Conservation (phyloP, 2,113 vertebrate species). For the Aspiorhynchus laticeps region DNA sequence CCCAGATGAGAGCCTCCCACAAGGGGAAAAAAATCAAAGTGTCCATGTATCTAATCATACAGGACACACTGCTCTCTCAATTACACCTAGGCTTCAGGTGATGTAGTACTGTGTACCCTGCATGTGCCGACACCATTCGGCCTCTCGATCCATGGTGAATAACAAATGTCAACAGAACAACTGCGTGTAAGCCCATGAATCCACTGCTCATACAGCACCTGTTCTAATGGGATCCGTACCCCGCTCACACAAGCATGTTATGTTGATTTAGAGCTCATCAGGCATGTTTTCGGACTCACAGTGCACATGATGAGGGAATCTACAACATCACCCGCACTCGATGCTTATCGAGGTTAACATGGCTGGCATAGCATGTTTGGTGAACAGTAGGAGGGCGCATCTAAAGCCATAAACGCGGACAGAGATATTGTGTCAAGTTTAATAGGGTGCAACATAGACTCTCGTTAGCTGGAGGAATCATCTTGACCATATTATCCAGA, state of each 20-base stretch:
- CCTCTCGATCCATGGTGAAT: conserved; percentile 46
- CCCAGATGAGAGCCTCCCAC: conserved; percentile 34
- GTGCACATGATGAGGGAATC: conserved; percentile 12
- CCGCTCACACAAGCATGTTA: conserved; percentile 32
- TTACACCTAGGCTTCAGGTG: conserved; percentile 32
- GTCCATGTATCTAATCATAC: neutral
- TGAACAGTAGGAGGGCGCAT: neutral
- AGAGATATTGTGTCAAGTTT: conserved; percentile 15
- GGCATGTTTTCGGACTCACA: neutral
- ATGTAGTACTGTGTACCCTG: conserved; percentile 13
- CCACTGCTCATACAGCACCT: conserved; percentile 30
- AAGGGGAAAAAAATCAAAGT: conserved; percentile 13
- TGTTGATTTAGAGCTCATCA: conserved; percentile 21
- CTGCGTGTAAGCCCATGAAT: conserved; percentile 28
- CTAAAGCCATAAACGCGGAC: conserved; percentile 25
- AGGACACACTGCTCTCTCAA: conserved; percentile 1
- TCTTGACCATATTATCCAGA: conserved; percentile 51
- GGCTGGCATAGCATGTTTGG: conserved; percentile 5
- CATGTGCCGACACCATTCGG: neutral
- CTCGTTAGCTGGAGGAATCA: conserved; percentile 45
- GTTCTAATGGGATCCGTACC: conserved; percentile 4
- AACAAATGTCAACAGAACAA: conserved; percentile 36
- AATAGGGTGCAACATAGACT: conserved; percentile 26
- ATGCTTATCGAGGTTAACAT: neutral
- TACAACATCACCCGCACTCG: neutral